Base-by-base conservation (phyloP, 2,888 invertebrate genomes). In the Cryptocheilus praepositus region DNA sequence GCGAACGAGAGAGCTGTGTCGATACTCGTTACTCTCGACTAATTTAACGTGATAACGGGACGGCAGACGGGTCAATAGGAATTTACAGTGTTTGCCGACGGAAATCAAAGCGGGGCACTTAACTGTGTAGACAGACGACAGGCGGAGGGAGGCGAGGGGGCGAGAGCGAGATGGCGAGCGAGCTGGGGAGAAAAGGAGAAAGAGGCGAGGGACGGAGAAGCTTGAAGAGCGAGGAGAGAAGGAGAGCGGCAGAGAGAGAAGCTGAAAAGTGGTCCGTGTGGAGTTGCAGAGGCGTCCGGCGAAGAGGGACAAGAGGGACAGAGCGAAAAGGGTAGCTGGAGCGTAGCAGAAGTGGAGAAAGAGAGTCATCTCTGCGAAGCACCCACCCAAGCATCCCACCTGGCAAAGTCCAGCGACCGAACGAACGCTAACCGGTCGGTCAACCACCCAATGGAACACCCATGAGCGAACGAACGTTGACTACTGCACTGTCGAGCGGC, bases 21-120 rank as follows among this genome's bases (percentile, higher is more conserved):
- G 77, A 81, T 81, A 79, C 74, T 71, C 73, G 71, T 80, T 80
- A 79, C 64, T 80, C 65, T 59, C 77, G 73, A 74, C 77, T 73
- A 77, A 80, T 79, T 78, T 77, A 79, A 81, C 77, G 72, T 59
- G 80, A 80, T 81, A 81, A 76, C 81, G 77, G 69, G 70, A 69
- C 62, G 64, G 71, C 65, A 75, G 77, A 77, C 71, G 73, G 76
- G 82, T 84, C 83, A 84, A 82, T 81, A 81, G 81, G 80, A 82
- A 83, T 83, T 78, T 81, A 74, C 81, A 70, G 82, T 84, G 82
- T 83, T 85, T 83, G 84, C 81, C 80, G 80, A 82, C 80, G 80
- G 81, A 83, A 86, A 86, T 86, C 86, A 85, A 84, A 86, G 85
- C 83, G 75, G 71, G 77, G 79, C 82, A 83, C 85, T 85, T 85